These are phyloP conservation scores for Yponomeuta plumbellus DNA, from an alignment of 2,888 invertebrate genomes.

Conservation along the genomic window DNA sequence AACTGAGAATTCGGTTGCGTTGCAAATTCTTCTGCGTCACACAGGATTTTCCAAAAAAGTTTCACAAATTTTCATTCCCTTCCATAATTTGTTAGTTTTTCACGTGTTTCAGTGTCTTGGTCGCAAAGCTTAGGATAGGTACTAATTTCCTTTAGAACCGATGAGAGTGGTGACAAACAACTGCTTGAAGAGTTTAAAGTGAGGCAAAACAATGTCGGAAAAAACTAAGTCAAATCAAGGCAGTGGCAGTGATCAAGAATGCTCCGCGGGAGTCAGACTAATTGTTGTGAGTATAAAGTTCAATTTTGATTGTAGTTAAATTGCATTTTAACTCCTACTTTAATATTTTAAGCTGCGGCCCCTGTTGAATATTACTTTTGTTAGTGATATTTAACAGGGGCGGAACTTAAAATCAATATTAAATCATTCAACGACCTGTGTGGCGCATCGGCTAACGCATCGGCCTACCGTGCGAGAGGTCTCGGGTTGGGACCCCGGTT, in stretches of 20 bases:
- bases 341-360: too few relatives aligned
- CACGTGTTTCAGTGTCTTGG: not conserved
- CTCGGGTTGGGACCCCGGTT: too few relatives aligned
- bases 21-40: too few relatives aligned
- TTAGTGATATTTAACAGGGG: too few relatives aligned
- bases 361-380: too few relatives aligned
- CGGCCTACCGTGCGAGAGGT: too few relatives aligned
- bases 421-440: too few relatives aligned
- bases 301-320: not conserved
- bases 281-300: conserved; percentile 36
- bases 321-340: too few relatives aligned
- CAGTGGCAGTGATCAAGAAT: conserved; percentile 29
- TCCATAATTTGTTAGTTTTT: conserved; percentile 7
- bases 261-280: conserved; percentile 38
- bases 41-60: not conserved
- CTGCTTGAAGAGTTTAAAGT: not conserved
- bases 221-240: conserved; percentile 20
- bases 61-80: not conserved
- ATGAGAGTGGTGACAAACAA: not conserved
- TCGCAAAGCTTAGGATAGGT: not conserved
- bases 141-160: not conserved
- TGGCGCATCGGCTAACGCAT: too few relatives aligned
- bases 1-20: not conserved
- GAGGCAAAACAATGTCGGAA: conserved; percentile 4
- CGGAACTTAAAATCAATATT: too few relatives aligned